These are phyloP conservation scores for Ploceus nigricollis DNA, from an alignment of 2,113 vertebrate species.

Conservation along the genomic window DNA sequence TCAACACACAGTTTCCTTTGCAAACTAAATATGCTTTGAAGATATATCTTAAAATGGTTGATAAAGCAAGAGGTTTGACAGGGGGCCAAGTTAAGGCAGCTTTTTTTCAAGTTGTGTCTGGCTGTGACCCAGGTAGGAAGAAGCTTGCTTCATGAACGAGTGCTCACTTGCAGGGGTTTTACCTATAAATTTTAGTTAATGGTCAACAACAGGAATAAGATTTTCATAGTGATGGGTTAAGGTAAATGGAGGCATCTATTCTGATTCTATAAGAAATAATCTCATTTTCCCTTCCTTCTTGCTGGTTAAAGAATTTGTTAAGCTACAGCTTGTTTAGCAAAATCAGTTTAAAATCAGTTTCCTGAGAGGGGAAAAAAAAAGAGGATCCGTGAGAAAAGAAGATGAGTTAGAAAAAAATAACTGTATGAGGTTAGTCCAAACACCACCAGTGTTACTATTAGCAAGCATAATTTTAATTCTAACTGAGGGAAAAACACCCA, in stretches of 20 bases:
- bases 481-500: not conserved
- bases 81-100: not conserved
- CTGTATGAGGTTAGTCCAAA: not conserved
- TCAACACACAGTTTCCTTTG: not conserved
- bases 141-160: not conserved
- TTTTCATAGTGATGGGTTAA: not conserved
- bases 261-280: not conserved
- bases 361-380: not conserved
- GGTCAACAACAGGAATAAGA: not conserved
- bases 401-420: not conserved
- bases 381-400: not conserved
- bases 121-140: not conserved
- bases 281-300: not conserved
- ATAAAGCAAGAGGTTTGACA: not conserved
- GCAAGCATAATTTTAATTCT: not conserved
- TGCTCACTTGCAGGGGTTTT: not conserved
- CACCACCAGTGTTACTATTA: not conserved
- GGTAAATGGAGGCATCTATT: not conserved
- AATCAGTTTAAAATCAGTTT: not conserved
- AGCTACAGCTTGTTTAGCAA: not conserved
- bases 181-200: not conserved
- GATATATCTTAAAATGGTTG: not conserved
- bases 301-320: not conserved
- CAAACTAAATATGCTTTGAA: not conserved
- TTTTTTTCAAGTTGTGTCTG: not conserved